phyloP scores from a whole-genome alignment of 1,140 invertebrate species.

The Yoshiicerus persimilis region DNA sequence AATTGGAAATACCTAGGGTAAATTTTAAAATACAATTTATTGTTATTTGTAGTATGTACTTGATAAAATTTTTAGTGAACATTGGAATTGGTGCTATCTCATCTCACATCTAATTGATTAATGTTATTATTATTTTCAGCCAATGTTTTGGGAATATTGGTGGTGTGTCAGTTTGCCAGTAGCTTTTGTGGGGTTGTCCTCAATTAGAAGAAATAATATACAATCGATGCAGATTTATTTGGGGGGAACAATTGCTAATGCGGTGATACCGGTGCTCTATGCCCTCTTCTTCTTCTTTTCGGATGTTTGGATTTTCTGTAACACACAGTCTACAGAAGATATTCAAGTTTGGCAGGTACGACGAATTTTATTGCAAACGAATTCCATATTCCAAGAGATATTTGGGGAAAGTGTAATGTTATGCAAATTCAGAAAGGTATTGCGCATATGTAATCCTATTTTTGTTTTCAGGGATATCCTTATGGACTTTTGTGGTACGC shows the following conservation, averaged over 20 bases:
- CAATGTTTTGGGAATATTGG: constrained; percentile 89
- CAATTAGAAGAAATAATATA: constrained; percentile 79
- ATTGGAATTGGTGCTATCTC: no score
- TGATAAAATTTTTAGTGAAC: no score
- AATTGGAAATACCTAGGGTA: constrained; percentile 87
- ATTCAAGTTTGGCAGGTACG: constrained; percentile 78
- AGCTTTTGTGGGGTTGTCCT: constrained; percentile 80
- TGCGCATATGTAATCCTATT: background rate
- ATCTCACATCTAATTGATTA: no score
- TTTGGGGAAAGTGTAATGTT: background rate
- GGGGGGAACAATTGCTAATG: constrained; percentile 74
- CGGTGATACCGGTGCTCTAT: constrained; percentile 78
- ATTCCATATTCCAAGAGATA: background rate
- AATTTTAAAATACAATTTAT: constrained; percentile 27
- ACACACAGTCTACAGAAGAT: constrained; percentile 65
- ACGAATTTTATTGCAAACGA: background rate
- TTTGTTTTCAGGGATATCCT: constrained; percentile 73
- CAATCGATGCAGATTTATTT: constrained; percentile 78
- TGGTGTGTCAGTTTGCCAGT: constrained; percentile 86
- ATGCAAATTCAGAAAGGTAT: background rate
- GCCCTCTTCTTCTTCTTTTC: constrained; percentile 77
- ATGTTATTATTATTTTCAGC: constrained; percentile 58
- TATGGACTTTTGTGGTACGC: constrained; percentile 92
- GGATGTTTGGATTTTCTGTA: constrained; percentile 79
- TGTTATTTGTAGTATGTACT: background rate